Evolutionary conservation across 2,113 vertebrate species (phyloP).

Genomic region (Oreamnos americanus): DNA sequence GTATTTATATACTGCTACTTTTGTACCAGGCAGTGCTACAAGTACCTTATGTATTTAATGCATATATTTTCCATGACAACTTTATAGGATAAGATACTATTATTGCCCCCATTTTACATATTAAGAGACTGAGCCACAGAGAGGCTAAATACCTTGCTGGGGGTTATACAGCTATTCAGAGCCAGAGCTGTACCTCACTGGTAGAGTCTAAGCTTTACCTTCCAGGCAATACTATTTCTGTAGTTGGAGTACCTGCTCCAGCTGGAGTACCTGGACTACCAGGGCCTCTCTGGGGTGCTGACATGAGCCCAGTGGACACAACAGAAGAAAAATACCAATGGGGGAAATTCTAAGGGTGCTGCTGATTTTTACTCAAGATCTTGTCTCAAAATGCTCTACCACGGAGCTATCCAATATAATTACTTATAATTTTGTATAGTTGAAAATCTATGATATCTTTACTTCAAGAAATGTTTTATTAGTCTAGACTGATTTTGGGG

Average conservation of each 20-base stretch:
- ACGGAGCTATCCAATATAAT: not conserved
- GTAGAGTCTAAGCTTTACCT: not conserved
- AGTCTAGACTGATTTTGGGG: not conserved
- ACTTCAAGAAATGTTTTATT: conserved; percentile 6
- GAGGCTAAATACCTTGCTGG: not conserved
- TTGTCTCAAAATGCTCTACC: not conserved
- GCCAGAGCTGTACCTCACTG: not conserved
- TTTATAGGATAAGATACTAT: not conserved
- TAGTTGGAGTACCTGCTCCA: not conserved
- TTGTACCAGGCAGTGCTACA: not conserved
- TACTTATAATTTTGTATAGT: not conserved
- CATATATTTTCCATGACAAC: not conserved
- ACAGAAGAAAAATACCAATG: not conserved
- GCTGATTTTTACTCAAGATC: not conserved
- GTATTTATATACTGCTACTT: not conserved
- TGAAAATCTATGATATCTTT: not conserved
- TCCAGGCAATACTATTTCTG: not conserved
- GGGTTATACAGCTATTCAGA: not conserved
- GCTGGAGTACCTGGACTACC: not conserved
- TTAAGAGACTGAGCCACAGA: not conserved
- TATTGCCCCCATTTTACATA: not conserved
- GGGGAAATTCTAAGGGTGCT: not conserved
- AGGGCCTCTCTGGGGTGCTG: not conserved
- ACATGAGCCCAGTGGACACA: not conserved
- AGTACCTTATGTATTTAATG: not conserved